A percentile compares a stretch with the other conserved stretches of the same genome.
Conservation (phyloP, 2,797 vertebrate genomes). For the Holocentrus rufus region DNA sequence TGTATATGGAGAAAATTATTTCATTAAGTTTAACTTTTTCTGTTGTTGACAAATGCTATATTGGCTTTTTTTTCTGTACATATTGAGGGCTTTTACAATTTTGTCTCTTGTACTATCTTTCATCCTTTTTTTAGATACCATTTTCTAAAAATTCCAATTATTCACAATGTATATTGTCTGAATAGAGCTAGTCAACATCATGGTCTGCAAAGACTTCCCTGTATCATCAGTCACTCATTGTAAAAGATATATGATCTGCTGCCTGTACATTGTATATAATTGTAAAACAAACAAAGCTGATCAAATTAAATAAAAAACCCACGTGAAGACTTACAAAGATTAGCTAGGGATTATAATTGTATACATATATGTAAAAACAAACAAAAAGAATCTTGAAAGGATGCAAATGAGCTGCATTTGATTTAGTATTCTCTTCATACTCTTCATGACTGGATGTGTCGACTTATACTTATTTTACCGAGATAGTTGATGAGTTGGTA, state of each 20-base stretch:
- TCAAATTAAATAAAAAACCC: constrained; percentile 83
- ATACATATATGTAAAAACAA: constrained; percentile 81
- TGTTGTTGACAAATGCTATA: constrained; percentile 77
- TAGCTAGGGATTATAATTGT: constrained; percentile 82
- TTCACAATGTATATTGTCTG: constrained; percentile 81
- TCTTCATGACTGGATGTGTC: constrained; percentile 59
- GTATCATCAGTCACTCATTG: constrained; percentile 80
- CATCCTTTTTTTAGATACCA: constrained; percentile 82
- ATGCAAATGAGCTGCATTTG: constrained; percentile 74
- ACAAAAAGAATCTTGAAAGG: constrained; percentile 75
- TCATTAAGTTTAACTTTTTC: constrained; percentile 70
- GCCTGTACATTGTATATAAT: constrained; percentile 91
- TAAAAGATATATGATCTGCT: constrained; percentile 85
- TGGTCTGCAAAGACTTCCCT: constrained; percentile 73
- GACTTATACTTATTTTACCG: constrained; percentile 54
- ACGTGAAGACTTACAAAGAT: constrained; percentile 78
- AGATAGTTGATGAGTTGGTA: constrained; percentile 49
- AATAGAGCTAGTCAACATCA: constrained; percentile 76
- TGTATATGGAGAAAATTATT: constrained; percentile 84
- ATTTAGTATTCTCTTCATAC: constrained; percentile 60
- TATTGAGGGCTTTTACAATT: constrained; percentile 86
- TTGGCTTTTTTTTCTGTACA: constrained; percentile 83
- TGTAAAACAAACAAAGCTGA: constrained; percentile 85
- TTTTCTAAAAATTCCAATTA: constrained; percentile 82
- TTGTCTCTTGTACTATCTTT: constrained; percentile 81